Evolutionary conservation across 2,113 vertebrate genomes (phyloP).

Genomic region (human): GRCh38 chr5:170426501-170427000

Average conservation of each 20-base stretch:
- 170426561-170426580: not conserved
- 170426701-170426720: not conserved
- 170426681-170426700: not conserved
- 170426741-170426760: not conserved
- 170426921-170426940: accelerated
- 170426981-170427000: not conserved
- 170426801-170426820: not conserved
- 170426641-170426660: accelerated
- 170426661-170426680: not conserved
- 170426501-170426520: not conserved
- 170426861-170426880: not conserved
- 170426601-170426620: accelerated
- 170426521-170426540: not conserved
- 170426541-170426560: not conserved
- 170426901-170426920: not conserved
- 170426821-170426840: not conserved
- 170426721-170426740: not conserved
- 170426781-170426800: no score
- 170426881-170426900: not conserved
- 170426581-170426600: not conserved
- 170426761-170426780: not conserved
- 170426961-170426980: no score
- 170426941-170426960: not conserved
- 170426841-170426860: not conserved
- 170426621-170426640: accelerated